These are phyloP conservation scores for Pantherophis guttatus DNA, from an alignment of 2,113 vertebrate species.

Conservation along the genomic window DNA sequence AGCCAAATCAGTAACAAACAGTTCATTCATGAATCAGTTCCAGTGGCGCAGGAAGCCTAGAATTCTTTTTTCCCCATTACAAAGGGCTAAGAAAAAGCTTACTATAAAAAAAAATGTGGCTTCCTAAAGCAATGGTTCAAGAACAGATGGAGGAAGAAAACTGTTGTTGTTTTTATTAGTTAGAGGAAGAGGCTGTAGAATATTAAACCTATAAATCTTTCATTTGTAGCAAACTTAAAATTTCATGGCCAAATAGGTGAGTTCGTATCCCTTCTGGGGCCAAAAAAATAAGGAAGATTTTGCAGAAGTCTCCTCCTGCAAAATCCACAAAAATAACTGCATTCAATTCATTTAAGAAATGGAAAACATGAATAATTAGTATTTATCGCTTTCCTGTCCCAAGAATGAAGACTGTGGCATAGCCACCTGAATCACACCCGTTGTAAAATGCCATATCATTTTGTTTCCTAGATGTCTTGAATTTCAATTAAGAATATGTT, in stretches of 20 bases:
- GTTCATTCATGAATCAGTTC: background rate
- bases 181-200: background rate
- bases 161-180: background rate
- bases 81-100: background rate
- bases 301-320: background rate
- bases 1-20: background rate
- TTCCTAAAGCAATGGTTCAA: background rate
- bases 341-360: background rate
- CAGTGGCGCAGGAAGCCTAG: background rate
- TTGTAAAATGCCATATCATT: background rate
- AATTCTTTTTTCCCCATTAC: background rate
- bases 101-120: background rate
- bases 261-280: background rate
- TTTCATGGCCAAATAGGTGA: background rate
- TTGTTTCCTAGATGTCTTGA: background rate
- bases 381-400: background rate
- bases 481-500: background rate
- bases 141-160: background rate
- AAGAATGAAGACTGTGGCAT: background rate
- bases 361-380: background rate
- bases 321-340: background rate
- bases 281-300: background rate
- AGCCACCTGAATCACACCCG: background rate
- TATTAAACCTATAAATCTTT: background rate
- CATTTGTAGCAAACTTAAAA: background rate